Conservation (phyloP, 1,140 invertebrate species). For the Pseudomyrmex dendroicus region DNA sequence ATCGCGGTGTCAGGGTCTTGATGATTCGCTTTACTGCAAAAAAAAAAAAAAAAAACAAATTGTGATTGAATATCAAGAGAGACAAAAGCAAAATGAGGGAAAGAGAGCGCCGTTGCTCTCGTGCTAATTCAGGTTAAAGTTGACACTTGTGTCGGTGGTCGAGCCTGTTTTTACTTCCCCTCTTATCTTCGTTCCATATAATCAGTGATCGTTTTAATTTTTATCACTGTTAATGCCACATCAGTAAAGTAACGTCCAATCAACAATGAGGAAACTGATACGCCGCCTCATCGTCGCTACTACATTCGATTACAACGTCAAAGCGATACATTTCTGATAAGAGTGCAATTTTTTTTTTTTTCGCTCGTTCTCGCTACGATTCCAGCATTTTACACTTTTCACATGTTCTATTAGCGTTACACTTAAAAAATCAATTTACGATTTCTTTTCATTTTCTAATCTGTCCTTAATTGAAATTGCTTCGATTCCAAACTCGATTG, state of each 20-base stretch:
- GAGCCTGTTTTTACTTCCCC: slow-evolving; percentile 27
- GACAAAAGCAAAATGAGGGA: not conserved
- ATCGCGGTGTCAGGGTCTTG: slow-evolving; percentile 72
- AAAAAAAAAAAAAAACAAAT: slow-evolving; percentile 38
- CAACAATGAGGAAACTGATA: slow-evolving; percentile 49
- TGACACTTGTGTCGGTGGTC: slow-evolving; percentile 13
- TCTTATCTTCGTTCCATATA: slow-evolving; percentile 46
- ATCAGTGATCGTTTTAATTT: slow-evolving; percentile 66
- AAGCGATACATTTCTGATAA: slow-evolving; percentile 29
- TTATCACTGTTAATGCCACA: slow-evolving; percentile 48
- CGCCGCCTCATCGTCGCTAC: slow-evolving; percentile 5
- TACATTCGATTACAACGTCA: slow-evolving; percentile 27
- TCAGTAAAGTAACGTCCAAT: slow-evolving; percentile 59
- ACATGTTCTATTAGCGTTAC: not conserved
- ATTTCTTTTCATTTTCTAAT: not conserved
- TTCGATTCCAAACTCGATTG: too few relatives aligned
- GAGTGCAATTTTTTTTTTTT: not conserved
- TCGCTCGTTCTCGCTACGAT: not conserved
- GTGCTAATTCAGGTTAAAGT: slow-evolving; percentile 55
- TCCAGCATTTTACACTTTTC: not conserved
- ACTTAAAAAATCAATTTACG: not conserved
- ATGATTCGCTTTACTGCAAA: slow-evolving; percentile 61
- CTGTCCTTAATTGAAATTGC: not conserved
- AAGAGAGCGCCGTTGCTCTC: slow-evolving; percentile 58
- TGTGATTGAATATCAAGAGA: slow-evolving; percentile 51